A percentile compares a stretch with the other conserved stretches of the same genome.
Evolutionary conservation across 2,888 invertebrate species (phyloP).

Genomic region (Drosophila sordidula): DNA sequence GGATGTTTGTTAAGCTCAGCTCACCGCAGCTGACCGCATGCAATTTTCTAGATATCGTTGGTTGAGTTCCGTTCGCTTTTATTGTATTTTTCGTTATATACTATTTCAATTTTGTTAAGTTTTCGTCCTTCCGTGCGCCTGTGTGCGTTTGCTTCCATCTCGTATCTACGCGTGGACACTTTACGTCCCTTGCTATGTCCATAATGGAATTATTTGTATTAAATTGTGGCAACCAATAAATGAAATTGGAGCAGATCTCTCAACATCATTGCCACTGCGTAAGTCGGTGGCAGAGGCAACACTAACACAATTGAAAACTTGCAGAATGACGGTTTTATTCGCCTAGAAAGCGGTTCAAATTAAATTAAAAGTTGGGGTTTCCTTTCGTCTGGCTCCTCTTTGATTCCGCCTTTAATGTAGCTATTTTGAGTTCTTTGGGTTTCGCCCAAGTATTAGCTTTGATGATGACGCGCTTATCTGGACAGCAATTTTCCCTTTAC

Average conservation of each 20-base stretch:
- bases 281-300: slow-evolving; percentile 9
- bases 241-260: slow-evolving; percentile 56
- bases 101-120: slow-evolving; percentile 58
- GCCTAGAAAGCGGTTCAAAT: slow-evolving; percentile 54
- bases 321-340: slow-evolving; percentile 61
- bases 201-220: slow-evolving; percentile 79
- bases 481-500: slow-evolving; percentile 59
- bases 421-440: slow-evolving; percentile 25
- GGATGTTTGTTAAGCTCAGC: slow-evolving; percentile 38
- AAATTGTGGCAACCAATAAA: slow-evolving; percentile 75
- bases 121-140: slow-evolving; percentile 31
- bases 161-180: slow-evolving; percentile 53
- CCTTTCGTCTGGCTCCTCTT: slow-evolving; percentile 3
- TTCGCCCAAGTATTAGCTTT: slow-evolving; percentile 32
- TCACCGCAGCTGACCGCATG: slow-evolving; percentile 59
- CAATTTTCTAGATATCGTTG: slow-evolving; percentile 65
- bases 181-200: slow-evolving; percentile 27
- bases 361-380: slow-evolving; percentile 70
- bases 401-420: slow-evolving; percentile 32
- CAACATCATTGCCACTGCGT: slow-evolving; percentile 41
- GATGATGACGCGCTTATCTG: slow-evolving; percentile 60
- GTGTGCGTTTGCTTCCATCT: slow-evolving; percentile 6
- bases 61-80: slow-evolving; percentile 36
- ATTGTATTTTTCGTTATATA: slow-evolving; percentile 45
- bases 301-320: slow-evolving; percentile 71